Evolutionary conservation across 2,113 vertebrate genomes (phyloP).

Genomic region (Egretta garzetta): DNA sequence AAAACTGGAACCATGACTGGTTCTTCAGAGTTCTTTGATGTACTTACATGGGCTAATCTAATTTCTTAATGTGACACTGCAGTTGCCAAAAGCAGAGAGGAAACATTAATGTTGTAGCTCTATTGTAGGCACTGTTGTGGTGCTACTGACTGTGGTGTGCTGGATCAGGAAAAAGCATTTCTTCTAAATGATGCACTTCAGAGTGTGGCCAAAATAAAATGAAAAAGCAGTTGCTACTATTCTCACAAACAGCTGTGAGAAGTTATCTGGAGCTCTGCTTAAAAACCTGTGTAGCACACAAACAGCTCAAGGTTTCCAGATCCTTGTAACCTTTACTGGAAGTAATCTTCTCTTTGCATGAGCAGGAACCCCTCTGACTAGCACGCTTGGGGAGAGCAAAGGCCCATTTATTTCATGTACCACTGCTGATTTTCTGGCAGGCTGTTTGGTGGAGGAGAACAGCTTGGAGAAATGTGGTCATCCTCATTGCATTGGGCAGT

Average conservation of each 20-base stretch:
- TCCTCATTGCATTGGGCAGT: background rate
- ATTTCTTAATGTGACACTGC: background rate
- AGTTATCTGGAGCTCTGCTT: background rate
- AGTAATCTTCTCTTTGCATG: background rate
- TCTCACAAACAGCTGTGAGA: background rate
- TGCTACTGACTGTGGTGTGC: background rate
- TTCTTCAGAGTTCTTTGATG: background rate
- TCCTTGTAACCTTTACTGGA: background rate
- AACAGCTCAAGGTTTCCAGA: background rate
- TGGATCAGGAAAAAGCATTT: background rate
- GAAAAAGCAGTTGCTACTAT: background rate
- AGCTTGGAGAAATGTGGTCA: background rate
- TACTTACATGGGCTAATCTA: background rate
- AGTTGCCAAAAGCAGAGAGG: background rate
- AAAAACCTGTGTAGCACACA: background rate
- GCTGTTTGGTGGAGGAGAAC: background rate
- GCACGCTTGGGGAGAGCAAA: background rate
- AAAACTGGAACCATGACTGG: background rate
- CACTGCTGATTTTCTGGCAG: background rate
- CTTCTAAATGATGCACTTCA: background rate
- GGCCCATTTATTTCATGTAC: background rate
- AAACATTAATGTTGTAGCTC: background rate
- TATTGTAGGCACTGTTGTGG: background rate
- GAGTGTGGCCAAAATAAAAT: background rate
- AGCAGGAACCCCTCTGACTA: background rate